phyloP scores from a whole-genome alignment of 2,113 vertebrate genomes.

The Myocastor coypus region DNA sequence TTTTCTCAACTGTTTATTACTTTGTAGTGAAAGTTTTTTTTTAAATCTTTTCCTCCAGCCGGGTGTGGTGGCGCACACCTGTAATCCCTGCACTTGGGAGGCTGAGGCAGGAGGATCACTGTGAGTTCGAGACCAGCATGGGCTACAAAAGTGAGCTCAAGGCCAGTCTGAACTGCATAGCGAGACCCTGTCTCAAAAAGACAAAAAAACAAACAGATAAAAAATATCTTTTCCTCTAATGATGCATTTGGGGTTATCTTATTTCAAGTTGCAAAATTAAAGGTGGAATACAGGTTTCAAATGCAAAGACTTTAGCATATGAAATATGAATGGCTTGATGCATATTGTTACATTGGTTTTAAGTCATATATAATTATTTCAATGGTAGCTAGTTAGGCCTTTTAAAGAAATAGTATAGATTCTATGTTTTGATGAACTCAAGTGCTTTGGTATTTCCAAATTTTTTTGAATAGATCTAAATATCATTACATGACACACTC shows the following conservation, averaged over 20 bases:
- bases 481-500: constrained; percentile 9
- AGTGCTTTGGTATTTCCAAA: not conserved
- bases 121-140: too few species aligned
- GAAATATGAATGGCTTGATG: not conserved
- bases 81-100: too few species aligned
- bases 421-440: not conserved
- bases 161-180: too few species aligned
- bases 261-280: constrained; percentile 52
- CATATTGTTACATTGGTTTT: constrained; percentile 24
- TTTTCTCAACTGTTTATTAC: not conserved
- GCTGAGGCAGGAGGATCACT: too few species aligned
- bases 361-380: not conserved
- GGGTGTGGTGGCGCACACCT: too few species aligned
- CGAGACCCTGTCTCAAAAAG: too few species aligned
- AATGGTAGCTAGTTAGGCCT: not conserved
- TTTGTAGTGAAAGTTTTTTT: not conserved
- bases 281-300: constrained; percentile 21
- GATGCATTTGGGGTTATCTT: not conserved
- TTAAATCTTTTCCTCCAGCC: too few species aligned
- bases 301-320: not conserved
- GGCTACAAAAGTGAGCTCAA: too few species aligned
- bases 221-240: not conserved
- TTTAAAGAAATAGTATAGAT: not conserved
- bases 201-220: too few species aligned
- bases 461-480: constrained; percentile 33